Conservation (phyloP, 2,797 vertebrate genomes). For the Pantherophis vulpinus region DNA sequence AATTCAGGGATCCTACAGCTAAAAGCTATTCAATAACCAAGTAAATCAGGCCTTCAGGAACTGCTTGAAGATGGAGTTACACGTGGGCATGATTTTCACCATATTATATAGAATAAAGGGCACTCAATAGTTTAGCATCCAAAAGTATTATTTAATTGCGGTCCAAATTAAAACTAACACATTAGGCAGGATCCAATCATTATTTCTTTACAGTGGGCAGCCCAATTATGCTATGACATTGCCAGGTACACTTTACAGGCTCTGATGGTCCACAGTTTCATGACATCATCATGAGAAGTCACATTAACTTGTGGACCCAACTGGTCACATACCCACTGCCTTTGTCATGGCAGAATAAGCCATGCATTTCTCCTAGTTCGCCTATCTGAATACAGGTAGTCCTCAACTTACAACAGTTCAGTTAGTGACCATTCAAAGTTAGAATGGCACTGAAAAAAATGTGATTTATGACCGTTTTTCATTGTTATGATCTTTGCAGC, state of each 20-base stretch:
- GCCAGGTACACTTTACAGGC: background rate
- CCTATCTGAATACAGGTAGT: background rate
- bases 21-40: conserved; percentile 10
- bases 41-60: background rate
- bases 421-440: no score
- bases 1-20: conserved; percentile 13
- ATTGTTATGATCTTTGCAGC: background rate
- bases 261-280: background rate
- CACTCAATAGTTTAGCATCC: background rate
- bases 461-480: background rate
- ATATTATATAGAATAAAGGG: background rate
- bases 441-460: no score
- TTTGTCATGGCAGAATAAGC: background rate
- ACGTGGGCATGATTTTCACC: background rate
- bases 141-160: background rate
- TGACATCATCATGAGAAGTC: background rate
- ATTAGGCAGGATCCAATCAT: background rate
- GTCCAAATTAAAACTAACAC: background rate
- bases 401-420: no score
- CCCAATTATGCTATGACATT: background rate
- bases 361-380: background rate
- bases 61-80: background rate
- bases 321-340: background rate
- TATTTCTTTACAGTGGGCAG: background rate
- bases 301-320: background rate